Percentiles rank a stretch among this genome's conserved stretches.
These are phyloP conservation scores for Allophyes oxyacanthae DNA, from an alignment of 2,888 invertebrate genomes.

Conservation along the genomic window DNA sequence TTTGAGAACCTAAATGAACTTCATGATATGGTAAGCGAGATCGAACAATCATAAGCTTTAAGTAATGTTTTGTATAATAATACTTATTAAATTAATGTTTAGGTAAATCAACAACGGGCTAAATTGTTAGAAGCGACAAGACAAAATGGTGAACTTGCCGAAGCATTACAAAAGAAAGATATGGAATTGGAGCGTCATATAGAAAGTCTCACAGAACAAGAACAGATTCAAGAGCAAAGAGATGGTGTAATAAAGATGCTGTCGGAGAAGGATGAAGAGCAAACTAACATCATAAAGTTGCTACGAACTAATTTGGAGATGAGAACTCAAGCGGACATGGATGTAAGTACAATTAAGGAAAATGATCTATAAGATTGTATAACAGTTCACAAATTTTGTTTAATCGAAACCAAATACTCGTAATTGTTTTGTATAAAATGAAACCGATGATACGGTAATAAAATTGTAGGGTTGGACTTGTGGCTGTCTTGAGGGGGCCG, in stretches of 20 bases:
- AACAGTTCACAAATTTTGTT: too few species aligned
- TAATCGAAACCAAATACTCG: too few species aligned
- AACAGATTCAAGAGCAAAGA: conserved; percentile 67
- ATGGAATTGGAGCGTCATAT: conserved; percentile 64
- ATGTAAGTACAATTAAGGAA: conserved; percentile 61
- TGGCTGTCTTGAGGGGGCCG: too few species aligned
- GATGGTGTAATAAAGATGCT: conserved; percentile 72
- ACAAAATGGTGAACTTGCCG: conserved; percentile 70
- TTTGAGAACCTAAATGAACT: conserved; percentile 75
- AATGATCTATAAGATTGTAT: too few species aligned
- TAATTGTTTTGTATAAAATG: too few species aligned
- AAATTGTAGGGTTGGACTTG: too few species aligned
- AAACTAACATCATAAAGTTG: conserved; percentile 75
- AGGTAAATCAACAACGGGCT: conserved; percentile 74
- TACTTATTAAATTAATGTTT: conserved; percentile 11
- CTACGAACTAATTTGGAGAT: conserved; percentile 75
- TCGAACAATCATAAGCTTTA: too few species aligned
- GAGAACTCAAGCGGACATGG: conserved; percentile 70
- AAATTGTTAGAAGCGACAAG: conserved; percentile 68
- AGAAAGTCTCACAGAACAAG: conserved; percentile 64
- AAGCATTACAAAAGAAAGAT: conserved; percentile 72
- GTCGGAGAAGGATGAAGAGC: conserved; percentile 78
- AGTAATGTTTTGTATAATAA: too few species aligned
- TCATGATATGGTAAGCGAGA: conserved; percentile 69
- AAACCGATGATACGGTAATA: too few species aligned